Conservation (phyloP, 2,797 vertebrate genomes). For the Phaenicophaeus curvirostris region DNA sequence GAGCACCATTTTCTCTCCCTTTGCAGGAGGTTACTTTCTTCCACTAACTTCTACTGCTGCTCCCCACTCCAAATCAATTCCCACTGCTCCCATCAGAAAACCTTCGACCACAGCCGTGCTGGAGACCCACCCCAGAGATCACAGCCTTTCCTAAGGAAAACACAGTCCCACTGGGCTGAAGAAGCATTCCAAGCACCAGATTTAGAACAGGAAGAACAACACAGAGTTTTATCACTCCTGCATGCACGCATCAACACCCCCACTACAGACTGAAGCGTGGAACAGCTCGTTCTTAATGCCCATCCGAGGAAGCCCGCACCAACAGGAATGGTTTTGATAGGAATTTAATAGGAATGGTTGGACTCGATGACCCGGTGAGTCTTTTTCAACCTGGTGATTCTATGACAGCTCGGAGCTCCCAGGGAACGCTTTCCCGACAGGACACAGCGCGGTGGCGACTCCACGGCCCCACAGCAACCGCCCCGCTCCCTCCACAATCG, state of each 20-base stretch:
- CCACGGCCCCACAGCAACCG: no score
- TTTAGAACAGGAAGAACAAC: fast-evolving
- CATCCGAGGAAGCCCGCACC: fast-evolving
- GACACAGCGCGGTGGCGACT: no score
- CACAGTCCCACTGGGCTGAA: not conserved
- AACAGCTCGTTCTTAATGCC: not conserved
- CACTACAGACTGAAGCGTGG: fast-evolving
- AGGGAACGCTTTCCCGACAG: fast-evolving
- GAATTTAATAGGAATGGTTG: no score
- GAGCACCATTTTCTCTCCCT: not conserved
- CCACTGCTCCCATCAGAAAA: not conserved
- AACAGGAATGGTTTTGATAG: no score
- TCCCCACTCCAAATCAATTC: not conserved
- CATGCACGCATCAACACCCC: fast-evolving
- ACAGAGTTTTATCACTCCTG: fast-evolving
- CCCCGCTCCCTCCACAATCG: no score
- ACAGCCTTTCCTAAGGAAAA: no score
- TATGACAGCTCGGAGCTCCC: no score
- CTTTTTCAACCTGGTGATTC: no score
- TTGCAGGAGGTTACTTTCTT: not conserved
- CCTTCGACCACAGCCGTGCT: not conserved
- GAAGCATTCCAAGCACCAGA: fast-evolving
- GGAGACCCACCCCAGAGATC: not conserved
- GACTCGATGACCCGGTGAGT: no score
- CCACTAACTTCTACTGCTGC: not conserved